Base-by-base conservation (phyloP, 1,140 invertebrate genomes). In the Lanistes nyassanus region DNA sequence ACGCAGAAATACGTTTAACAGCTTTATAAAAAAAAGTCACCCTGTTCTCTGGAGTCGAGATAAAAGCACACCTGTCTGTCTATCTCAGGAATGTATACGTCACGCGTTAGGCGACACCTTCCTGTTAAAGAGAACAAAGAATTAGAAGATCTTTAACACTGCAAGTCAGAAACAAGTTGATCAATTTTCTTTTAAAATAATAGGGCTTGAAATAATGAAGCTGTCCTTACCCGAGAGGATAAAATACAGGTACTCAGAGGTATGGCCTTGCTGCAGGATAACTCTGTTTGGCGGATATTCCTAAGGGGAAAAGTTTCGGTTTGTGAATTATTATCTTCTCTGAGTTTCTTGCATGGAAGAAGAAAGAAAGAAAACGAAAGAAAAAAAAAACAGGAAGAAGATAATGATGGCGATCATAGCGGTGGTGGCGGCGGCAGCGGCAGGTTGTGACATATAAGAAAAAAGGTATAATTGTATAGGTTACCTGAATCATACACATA, bases 221-320 rank as follows among this genome's bases (percentile, higher is more conserved):
- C 11, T 31, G 42, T 37, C 39, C 77, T 69, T 76, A 85, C 84
- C 84, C 37, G 78, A 80, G 23, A 80, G 76, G n/a, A 85, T 78
- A 42, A 85, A 75, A 62, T 76, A 84, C 2, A 85, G 36, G 72
- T 82, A 79, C 13, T 85, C 81, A 9, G 79, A 76, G 19, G 76
- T 67, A 21, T 84, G 78, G 34, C 75, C 80, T 60, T 84, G 82
- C 16, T 80, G 39, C 11, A 85, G 56, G 29, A 85, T 71, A 3
- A 80, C 72, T 68, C 76, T 80, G 74, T 85, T 84, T 11, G 84
- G 81, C 19, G 82, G 81, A 75, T 80, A 84, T 58, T 84, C 83
- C 83, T 85, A 71, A 37, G 74, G 74, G 42, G 71, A 29, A 53
- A 71, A 62, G 9, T 51, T 51, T 51, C 26, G 51, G 1, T 69